Conservation (phyloP, 2,797 vertebrate species). For the Poeciliopsis infans region DNA sequence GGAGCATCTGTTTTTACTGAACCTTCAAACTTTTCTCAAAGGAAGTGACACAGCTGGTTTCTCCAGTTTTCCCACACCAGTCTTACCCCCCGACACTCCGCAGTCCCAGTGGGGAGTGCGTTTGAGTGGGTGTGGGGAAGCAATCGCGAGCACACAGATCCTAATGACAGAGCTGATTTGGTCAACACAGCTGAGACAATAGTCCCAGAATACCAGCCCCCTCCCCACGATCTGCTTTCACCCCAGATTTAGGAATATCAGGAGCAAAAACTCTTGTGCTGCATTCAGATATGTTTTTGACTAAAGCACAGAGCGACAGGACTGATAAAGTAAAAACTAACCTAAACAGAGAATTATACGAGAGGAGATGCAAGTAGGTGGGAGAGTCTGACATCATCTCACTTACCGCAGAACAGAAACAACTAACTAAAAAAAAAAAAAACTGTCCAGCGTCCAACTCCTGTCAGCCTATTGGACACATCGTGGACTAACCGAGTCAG, state of each 20-base stretch:
- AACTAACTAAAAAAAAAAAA: background rate
- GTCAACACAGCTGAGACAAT: slow-evolving; percentile 80
- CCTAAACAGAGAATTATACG: background rate
- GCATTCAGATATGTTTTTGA: background rate
- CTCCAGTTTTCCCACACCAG: slow-evolving; percentile 64
- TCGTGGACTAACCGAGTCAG: slow-evolving; percentile 6
- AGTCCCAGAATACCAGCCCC: slow-evolving; percentile 11
- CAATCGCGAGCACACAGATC: slow-evolving; percentile 58
- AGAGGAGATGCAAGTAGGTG: background rate
- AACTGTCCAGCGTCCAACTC: slow-evolving; percentile 14
- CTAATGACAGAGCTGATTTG: slow-evolving; percentile 72
- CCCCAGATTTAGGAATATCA: background rate
- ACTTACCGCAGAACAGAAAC: slow-evolving; percentile 59
- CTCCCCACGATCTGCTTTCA: background rate
- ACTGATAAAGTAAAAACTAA: slow-evolving; percentile 19
- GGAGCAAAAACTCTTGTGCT: background rate
- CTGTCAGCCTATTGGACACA: slow-evolving; percentile 23
- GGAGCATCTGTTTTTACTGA: slow-evolving; percentile 18
- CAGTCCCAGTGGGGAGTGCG: slow-evolving; percentile 54
- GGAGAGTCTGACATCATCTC: background rate
- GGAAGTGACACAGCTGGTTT: slow-evolving; percentile 49
- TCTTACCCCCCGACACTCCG: slow-evolving; percentile 27
- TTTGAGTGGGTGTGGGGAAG: slow-evolving; percentile 53
- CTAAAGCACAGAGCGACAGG: background rate
- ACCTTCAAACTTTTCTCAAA: slow-evolving; percentile 54